Conservation (phyloP, 2,113 vertebrate genomes). For the Otis tarda region DNA sequence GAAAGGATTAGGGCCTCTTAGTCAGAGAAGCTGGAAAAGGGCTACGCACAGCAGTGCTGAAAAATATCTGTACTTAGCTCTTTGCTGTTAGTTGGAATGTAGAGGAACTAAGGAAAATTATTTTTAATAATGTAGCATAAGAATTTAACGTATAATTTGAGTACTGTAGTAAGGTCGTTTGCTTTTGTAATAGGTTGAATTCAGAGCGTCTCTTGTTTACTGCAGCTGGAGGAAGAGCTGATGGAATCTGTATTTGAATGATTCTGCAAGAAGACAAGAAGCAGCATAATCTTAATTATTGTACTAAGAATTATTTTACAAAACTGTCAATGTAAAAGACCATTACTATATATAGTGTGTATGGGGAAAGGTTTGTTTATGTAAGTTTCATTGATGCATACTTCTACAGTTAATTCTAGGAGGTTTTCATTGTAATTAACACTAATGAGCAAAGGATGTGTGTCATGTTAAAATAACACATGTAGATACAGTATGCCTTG, state of each 20-base stretch:
- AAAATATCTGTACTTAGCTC: background rate
- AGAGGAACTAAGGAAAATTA: background rate
- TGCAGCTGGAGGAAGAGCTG: background rate
- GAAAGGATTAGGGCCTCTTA: conserved; percentile 14
- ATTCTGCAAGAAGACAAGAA: background rate
- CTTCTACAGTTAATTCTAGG: conserved; percentile 21
- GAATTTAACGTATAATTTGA: background rate
- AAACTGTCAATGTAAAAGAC: background rate
- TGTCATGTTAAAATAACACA: background rate
- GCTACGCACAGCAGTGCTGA: background rate
- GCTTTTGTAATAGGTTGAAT: conserved; percentile 5
- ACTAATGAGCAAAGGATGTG: background rate
- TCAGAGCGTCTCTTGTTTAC: conserved; percentile 14
- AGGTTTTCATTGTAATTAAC: conserved; percentile 39
- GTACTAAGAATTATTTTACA: background rate
- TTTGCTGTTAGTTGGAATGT: background rate
- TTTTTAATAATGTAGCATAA: background rate
- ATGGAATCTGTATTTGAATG: background rate
- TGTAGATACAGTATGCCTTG: background rate
- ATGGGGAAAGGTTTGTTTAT: background rate
- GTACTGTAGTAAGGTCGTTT: background rate
- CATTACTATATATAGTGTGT: background rate
- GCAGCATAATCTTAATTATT: background rate
- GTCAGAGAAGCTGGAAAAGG: background rate
- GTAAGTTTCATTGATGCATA: background rate